A percentile compares a stretch with the other conserved stretches of the same genome.
phyloP scores from a whole-genome alignment of 2,797 vertebrate species.

The Ibycter americanus region DNA sequence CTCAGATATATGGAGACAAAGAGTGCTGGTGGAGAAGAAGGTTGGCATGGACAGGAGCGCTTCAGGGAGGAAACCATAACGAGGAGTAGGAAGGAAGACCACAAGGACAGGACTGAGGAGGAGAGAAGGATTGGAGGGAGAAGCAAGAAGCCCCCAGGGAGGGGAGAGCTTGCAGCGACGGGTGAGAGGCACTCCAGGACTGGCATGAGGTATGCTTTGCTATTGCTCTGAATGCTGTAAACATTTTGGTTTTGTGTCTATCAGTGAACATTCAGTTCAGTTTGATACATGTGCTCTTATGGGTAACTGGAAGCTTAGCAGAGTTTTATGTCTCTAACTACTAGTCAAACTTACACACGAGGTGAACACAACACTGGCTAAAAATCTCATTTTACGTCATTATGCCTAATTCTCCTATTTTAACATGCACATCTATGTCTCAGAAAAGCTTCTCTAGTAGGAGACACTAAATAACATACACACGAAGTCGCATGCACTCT shows the following conservation, averaged over 20 bases:
- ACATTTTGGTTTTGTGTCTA: conserved; percentile 72
- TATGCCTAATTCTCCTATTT: conserved; percentile 44
- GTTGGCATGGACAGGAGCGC: background rate
- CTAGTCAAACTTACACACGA: background rate
- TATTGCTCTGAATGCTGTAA: conserved; percentile 81
- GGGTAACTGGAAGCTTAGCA: conserved; percentile 40
- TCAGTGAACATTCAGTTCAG: conserved; percentile 49
- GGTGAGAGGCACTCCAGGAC: conserved; percentile 35
- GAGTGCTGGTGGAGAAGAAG: background rate
- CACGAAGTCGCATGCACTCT: background rate
- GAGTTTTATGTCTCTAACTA: background rate
- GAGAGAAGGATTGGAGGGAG: background rate
- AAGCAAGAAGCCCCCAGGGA: background rate
- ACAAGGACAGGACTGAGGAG: background rate
- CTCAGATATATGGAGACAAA: background rate
- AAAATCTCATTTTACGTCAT: conserved; percentile 11
- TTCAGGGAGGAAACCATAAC: background rate
- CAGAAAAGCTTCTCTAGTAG: conserved; percentile 13
- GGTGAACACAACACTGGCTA: conserved; percentile 32
- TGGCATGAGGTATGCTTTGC: conserved; percentile 75
- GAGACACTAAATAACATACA: conserved; percentile 20
- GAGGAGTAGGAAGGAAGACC: background rate
- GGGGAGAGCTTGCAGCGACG: background rate
- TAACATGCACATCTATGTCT: conserved; percentile 56
- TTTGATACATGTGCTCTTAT: conserved; percentile 44